These are phyloP conservation scores for Trichonephila clavipes DNA, from an alignment of 1,140 invertebrate species.

Conservation along the genomic window DNA sequence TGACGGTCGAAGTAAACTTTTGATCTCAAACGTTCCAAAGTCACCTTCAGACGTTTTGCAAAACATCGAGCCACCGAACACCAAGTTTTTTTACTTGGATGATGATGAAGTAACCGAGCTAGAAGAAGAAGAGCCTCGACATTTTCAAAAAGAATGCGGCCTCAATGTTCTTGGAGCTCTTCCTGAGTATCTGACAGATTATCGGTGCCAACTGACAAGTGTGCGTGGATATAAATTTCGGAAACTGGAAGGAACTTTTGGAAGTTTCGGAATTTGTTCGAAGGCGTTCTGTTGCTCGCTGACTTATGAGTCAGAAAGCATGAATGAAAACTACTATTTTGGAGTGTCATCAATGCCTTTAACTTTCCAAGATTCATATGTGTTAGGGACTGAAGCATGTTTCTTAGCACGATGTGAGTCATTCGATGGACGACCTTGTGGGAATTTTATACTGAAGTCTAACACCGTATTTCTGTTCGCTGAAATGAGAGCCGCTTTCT, in stretches of 20 bases:
- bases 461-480: conserved; percentile 44
- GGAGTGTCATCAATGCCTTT: background rate
- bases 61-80: background rate
- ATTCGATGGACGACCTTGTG: background rate
- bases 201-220: background rate
- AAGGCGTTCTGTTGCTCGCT: conserved; percentile 75
- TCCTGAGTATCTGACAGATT: conserved; percentile 1
- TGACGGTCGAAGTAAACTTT: conserved; percentile 43
- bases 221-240: background rate
- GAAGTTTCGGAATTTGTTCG: conserved; percentile 44
- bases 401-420: conserved; percentile 61
- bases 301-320: conserved; percentile 28
- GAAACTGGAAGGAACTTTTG: conserved; percentile 41
- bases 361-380: background rate
- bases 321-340: conserved; percentile 58
- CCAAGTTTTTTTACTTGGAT: background rate
- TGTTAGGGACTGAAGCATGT: conserved; percentile 67
- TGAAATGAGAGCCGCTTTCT: conserved; percentile 31
- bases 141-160: background rate
- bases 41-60: background rate
- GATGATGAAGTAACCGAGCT: background rate
- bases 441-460: background rate
- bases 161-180: background rate
- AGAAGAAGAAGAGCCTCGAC: background rate
- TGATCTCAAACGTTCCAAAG: conserved; percentile 63